Conservation (phyloP, 2,888 invertebrate genomes). For the Ypsolopha scabrella region DNA sequence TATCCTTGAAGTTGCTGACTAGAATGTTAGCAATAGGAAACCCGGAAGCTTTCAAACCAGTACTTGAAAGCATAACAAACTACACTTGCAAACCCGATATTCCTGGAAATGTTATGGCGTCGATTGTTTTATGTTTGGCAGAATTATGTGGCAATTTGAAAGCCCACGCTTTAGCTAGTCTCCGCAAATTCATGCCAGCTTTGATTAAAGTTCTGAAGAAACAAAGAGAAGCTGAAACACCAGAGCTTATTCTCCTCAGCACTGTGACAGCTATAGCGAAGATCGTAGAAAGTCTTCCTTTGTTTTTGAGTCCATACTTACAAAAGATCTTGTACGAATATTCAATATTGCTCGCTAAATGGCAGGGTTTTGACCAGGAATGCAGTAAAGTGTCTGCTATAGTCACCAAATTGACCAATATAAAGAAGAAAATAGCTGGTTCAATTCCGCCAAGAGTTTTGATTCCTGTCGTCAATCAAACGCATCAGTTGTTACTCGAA, state of each 20-base stretch:
- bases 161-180: slow-evolving; percentile 78
- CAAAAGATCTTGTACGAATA: slow-evolving; percentile 77
- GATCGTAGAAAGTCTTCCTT: slow-evolving; percentile 82
- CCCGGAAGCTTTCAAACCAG: slow-evolving; percentile 77
- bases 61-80: slow-evolving; percentile 76
- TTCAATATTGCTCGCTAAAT: slow-evolving; percentile 68
- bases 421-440: slow-evolving; percentile 76
- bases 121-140: slow-evolving; percentile 80
- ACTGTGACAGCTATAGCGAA: slow-evolving; percentile 84
- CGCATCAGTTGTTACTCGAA: slow-evolving; percentile 72
- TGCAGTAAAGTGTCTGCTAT: slow-evolving; percentile 65
- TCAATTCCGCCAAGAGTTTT: slow-evolving; percentile 80
- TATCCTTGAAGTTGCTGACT: slow-evolving; percentile 86
- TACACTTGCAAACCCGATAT: slow-evolving; percentile 65
- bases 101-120: slow-evolving; percentile 76
- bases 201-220: slow-evolving; percentile 74
- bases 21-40: slow-evolving; percentile 76
- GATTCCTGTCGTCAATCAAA: slow-evolving; percentile 78
- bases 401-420: slow-evolving; percentile 68
- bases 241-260: slow-evolving; percentile 76
- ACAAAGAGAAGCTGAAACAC: slow-evolving; percentile 70
- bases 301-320: slow-evolving; percentile 89
- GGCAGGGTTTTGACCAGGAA: slow-evolving; percentile 56
- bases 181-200: slow-evolving; percentile 86
- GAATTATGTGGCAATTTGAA: slow-evolving; percentile 82